Evolutionary conservation across 2,113 vertebrate species (phyloP).

Genomic region (Poeciliopsis prolifica): DNA sequence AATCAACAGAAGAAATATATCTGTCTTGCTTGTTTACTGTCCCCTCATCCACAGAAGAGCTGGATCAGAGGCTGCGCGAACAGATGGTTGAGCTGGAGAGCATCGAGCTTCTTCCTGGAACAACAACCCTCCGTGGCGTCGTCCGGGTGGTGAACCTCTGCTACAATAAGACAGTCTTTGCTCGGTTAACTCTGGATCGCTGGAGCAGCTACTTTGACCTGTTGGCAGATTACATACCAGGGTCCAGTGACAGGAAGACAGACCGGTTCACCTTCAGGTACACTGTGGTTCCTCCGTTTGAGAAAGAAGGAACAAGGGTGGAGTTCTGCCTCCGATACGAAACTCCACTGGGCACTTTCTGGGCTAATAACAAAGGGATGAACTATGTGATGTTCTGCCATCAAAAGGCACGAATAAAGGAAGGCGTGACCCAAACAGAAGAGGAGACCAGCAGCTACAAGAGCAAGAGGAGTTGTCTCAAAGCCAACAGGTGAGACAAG

Average conservation of each 20-base stretch:
- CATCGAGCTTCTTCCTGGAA: slow-evolving; percentile 81
- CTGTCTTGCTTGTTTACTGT: slow-evolving; percentile 85
- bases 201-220: slow-evolving; percentile 92
- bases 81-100: slow-evolving; percentile 89
- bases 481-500: slow-evolving; percentile 84
- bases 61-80: slow-evolving; percentile 81
- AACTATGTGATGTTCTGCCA: slow-evolving; percentile 92
- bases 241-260: slow-evolving; percentile 88
- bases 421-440: slow-evolving; percentile 71
- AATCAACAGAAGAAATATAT: slow-evolving; percentile 80
- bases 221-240: slow-evolving; percentile 88
- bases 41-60: slow-evolving; percentile 82
- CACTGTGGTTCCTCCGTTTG: slow-evolving; percentile 84
- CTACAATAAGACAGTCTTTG: slow-evolving; percentile 88
- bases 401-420: slow-evolving; percentile 76
- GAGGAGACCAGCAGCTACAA: slow-evolving; percentile 78
- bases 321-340: slow-evolving; percentile 96
- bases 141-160: slow-evolving; percentile 92
- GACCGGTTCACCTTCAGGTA: slow-evolving; percentile 92
- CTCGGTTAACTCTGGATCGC: slow-evolving; percentile 85
- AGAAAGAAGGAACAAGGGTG: slow-evolving; percentile 82
- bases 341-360: slow-evolving; percentile 86
- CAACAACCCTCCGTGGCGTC: slow-evolving; percentile 84
- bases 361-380: slow-evolving; percentile 89
- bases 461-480: slow-evolving; percentile 92